These are phyloP conservation scores for Metopolophium dirhodum DNA, from an alignment of 1,140 invertebrate species.

Conservation along the genomic window DNA sequence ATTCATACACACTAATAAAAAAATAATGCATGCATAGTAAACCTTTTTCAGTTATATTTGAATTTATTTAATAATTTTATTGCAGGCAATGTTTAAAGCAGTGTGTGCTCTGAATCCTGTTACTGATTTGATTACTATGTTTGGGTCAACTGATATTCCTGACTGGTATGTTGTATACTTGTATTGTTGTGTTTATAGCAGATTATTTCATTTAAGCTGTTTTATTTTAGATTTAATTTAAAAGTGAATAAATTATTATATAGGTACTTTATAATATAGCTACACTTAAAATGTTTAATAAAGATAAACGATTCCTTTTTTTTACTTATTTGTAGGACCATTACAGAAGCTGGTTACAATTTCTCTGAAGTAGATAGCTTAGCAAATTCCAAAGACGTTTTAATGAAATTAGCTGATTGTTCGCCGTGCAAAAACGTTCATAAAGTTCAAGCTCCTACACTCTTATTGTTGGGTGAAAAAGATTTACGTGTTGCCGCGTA, in stretches of 20 bases:
- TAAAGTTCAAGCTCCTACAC: constrained; percentile 78
- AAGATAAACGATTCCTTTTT: not conserved
- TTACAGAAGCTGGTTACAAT: constrained; percentile 66
- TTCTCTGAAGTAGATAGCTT: constrained; percentile 63
- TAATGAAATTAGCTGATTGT: constrained; percentile 70
- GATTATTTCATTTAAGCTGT: no score
- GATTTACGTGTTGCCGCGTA: constrained; percentile 81
- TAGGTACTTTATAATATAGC: not conserved
- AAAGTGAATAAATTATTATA: not conserved
- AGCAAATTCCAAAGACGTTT: constrained; percentile 20
- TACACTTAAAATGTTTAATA: not conserved
- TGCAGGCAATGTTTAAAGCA: constrained; percentile 72
- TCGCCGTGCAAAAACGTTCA: constrained; percentile 73
- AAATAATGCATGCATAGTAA: not conserved
- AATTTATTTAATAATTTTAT: not conserved
- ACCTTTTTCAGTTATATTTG: not conserved
- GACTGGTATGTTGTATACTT: constrained; percentile 74
- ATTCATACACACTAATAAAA: not conserved
- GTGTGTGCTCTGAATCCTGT: constrained; percentile 83
- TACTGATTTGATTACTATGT: constrained; percentile 74
- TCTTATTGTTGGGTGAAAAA: constrained; percentile 80
- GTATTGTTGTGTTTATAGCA: not conserved
- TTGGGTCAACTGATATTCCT: constrained; percentile 78
- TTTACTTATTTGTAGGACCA: constrained; percentile 60
- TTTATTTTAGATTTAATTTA: constrained; percentile 12